A percentile compares a stretch with the other conserved stretches of the same genome.
These are phyloP conservation scores for Eupithecia dodoneata DNA, from an alignment of 2,888 invertebrate genomes.

Conservation along the genomic window DNA sequence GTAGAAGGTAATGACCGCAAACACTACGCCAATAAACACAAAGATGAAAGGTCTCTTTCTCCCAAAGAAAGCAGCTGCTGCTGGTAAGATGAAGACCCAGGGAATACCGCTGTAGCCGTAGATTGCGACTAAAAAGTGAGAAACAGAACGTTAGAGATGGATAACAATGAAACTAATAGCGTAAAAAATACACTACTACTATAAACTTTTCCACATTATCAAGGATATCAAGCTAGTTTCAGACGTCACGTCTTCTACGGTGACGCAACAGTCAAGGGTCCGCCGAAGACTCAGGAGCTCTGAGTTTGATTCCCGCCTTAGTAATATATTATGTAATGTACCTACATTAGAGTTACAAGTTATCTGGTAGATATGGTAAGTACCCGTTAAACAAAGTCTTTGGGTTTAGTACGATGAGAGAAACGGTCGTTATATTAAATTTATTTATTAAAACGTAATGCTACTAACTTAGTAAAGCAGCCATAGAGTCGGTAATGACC, in stretches of 20 bases:
- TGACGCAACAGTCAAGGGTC: too few relatives aligned
- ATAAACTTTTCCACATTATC: not conserved
- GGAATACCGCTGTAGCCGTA: constrained; percentile 38
- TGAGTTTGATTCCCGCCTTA: not conserved
- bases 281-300: not conserved
- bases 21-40: constrained; percentile 20
- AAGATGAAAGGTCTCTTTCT: constrained; percentile 35
- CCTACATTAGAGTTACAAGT: not conserved
- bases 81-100: constrained; percentile 38
- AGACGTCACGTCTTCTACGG: not conserved
- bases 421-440: not conserved
- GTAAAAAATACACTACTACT: not conserved
- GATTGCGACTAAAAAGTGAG: constrained; percentile 3
- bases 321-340: not conserved
- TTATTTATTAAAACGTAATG: not conserved
- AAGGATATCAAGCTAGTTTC: not conserved
- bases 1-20: constrained; percentile 38
- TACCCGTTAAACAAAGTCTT: not conserved
- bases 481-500: constrained; percentile 43
- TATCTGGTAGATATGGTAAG: not conserved
- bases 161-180: not conserved
- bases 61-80: constrained; percentile 37
- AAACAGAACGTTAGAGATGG: not conserved
- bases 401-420: not conserved
- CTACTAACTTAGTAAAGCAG: constrained; percentile 18